These are phyloP conservation scores for Parotia lawesii DNA, from an alignment of 2,113 vertebrate species.

Conservation along the genomic window DNA sequence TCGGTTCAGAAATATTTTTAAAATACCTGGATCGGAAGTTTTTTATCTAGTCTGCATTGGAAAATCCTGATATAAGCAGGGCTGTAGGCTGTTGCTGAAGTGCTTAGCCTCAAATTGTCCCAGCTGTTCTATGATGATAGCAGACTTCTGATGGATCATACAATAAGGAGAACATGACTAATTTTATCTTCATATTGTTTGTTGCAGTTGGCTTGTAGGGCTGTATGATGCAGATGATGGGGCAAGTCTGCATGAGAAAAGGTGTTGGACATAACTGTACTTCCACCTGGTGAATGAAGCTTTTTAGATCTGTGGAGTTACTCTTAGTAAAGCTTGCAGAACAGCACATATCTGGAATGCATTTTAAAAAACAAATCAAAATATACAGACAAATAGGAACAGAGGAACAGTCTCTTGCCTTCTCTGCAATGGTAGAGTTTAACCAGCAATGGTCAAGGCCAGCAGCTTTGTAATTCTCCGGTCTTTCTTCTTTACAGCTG, in stretches of 20 bases:
- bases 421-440: not conserved
- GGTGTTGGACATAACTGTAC: not conserved
- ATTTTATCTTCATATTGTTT: constrained; percentile 51
- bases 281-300: not conserved
- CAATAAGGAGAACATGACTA: constrained; percentile 18
- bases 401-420: not conserved
- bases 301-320: not conserved
- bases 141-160: constrained; percentile 48
- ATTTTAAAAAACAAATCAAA: not conserved
- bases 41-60: constrained; percentile 33
- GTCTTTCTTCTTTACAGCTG: not conserved
- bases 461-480: not conserved
- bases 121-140: constrained; percentile 60
- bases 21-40: constrained; percentile 5
- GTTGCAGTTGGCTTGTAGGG: constrained; percentile 4
- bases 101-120: constrained; percentile 43
- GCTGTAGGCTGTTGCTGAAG: constrained; percentile 26
- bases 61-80: constrained; percentile 54
- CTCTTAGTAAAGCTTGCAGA: not conserved
- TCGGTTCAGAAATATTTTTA: constrained; percentile 20
- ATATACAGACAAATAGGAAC: not conserved
- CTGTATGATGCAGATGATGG: not conserved
- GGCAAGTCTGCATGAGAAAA: not conserved
- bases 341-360: not conserved
- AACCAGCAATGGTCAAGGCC: not conserved